A percentile compares a stretch with the other conserved stretches of the same genome.
Evolutionary conservation across 1,140 invertebrate genomes (phyloP).

Genomic region (Zaprionus taronus): DNA sequence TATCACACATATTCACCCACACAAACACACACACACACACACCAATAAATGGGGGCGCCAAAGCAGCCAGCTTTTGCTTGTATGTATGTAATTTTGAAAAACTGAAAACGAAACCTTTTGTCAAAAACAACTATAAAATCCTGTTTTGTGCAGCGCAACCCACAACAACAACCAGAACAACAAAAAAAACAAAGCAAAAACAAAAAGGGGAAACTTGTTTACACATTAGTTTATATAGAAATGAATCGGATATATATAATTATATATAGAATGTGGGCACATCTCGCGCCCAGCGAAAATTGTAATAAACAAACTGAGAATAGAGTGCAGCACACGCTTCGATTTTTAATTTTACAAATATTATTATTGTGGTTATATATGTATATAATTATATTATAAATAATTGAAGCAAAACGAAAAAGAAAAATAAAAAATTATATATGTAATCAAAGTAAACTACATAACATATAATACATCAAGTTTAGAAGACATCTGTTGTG

Average conservation of each 20-base stretch:
- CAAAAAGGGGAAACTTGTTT: slow-evolving; percentile 69
- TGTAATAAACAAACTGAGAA: slow-evolving; percentile 70
- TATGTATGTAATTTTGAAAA: slow-evolving; percentile 68
- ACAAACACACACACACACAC: slow-evolving; percentile 27
- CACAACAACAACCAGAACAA: slow-evolving; percentile 40
- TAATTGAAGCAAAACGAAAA: slow-evolving; percentile 82
- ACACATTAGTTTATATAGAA: slow-evolving; percentile 72
- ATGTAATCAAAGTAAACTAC: slow-evolving; percentile 77
- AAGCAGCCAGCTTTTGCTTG: slow-evolving; percentile 66
- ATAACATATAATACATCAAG: background rate
- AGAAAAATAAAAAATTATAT: slow-evolving; percentile 82
- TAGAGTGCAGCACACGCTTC: slow-evolving; percentile 82
- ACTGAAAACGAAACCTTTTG: slow-evolving; percentile 31
- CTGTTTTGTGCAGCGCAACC: slow-evolving; percentile 68
- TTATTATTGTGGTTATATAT: slow-evolving; percentile 84
- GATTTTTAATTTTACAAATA: slow-evolving; percentile 83
- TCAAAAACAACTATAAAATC: slow-evolving; percentile 63
- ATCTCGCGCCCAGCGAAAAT: slow-evolving; percentile 58
- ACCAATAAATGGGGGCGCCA: slow-evolving; percentile 38
- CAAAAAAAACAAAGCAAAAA: slow-evolving; percentile 32
- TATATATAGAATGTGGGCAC: slow-evolving; percentile 54
- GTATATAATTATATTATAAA: slow-evolving; percentile 85
- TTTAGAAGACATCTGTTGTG: slow-evolving; percentile 80
- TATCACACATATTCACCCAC: slow-evolving; percentile 35
- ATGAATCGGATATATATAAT: slow-evolving; percentile 53